Base-by-base conservation (phyloP, 2,113 vertebrate genomes). In the Sander lucioperca region DNA sequence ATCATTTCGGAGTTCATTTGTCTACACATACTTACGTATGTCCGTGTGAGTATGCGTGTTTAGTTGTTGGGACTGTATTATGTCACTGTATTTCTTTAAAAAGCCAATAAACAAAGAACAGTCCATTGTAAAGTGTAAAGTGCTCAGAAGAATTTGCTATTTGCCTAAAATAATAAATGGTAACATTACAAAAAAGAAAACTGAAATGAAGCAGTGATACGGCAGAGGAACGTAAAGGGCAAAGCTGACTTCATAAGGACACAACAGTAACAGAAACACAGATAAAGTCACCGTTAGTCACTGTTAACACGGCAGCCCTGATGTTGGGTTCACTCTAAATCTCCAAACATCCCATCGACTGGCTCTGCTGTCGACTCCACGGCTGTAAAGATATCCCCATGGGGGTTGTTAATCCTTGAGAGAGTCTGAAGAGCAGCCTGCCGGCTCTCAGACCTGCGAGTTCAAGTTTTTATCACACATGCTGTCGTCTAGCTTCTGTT, bases 351-450 rank as follows among this genome's bases (percentile, higher is more conserved):
- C 65, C 62, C 45, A 66, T 84, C 48, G 65, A 74, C 82, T 72
- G 19, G 73, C 77, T 56, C 68, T 59, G 59, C 73, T 74, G 83
- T 79, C 66, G 27, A 51, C 62, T 15, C 33, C 33, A 6, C 33
- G 6, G 74, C 77, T 75, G 74, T 67, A 83, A 80, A 91, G 84
- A 82, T 13, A 80, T 74, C 87, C 74, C 85, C 4, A 33, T 23
- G 74, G 80, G 87, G 72, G 62, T 65, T 77, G 71, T 89, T 77
- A 83, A 85, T 79, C 80, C 82, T 87, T 62, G 69, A 85, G 69
- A 72, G 74, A 64, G 72, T 58, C 70, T 47, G 68, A 80, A 65
- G 56, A 59, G 70, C 83, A 21, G 27, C 54, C 74, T 75, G 51
- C 53, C 74, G 21, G 79, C 66, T 39, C 66, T 39, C 77, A 63